Base-by-base conservation (phyloP, 1,140 invertebrate genomes). In the Apis mellifera region DNA sequence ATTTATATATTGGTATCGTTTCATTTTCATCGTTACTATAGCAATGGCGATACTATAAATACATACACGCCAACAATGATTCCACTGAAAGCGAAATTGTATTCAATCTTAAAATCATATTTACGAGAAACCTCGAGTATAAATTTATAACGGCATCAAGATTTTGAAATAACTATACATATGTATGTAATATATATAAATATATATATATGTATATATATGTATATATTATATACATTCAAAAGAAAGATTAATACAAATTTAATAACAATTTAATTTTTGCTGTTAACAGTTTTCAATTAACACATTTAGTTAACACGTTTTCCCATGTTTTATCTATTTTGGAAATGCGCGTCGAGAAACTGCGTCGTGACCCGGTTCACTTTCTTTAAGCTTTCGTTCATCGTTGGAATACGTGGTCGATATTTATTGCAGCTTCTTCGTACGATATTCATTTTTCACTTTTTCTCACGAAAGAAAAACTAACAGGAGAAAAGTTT, bases 291-390 rank as follows among this genome's bases (percentile, higher is more conserved):
- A 50, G 26, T 48, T 23, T 48, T n/a, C 77, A 54, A 69, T 59
- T 72, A 21, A 42, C 57, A 54, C 62, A 42, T 78, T 60, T 12
- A 19, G 11, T 62, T 19, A n/a, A 57, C 62, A 59, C 59, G 52
- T 15, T 66, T 48, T 48, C 12, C 32, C 12, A 57, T 42, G 62
- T 50, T 55, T 12, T 8, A 23, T 68, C 42, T 55, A 70, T 86
- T 83, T 69, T 54, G 65, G 69, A 69, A 84, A 57, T 12, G 54
- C 32, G 48, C 74, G n/a, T 59, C 57, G 52, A 62, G 54, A 54
- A 83, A 78, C 74, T 86, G 55, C 78, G 81, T 79, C 80, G 75
- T 86, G 85, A 82, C 84, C 84, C 85, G 84, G 82, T 86, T 86
- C 75, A 84, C 85, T 83, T 83, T 85, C 80, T 69, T 78, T 9